Conservation (phyloP, 2,888 invertebrate species). For the Tethea ocularis region DNA sequence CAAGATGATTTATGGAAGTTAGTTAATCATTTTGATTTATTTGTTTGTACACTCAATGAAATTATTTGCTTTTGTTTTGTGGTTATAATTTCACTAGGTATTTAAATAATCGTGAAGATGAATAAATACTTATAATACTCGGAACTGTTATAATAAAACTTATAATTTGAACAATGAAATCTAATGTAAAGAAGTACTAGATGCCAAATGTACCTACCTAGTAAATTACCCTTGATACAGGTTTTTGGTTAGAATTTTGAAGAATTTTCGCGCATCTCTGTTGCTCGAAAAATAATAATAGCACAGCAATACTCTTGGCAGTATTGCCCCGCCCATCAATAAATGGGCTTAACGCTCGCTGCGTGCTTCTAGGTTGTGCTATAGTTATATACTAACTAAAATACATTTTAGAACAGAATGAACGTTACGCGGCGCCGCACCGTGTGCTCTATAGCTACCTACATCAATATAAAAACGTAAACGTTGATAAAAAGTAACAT, state of each 20-base stretch:
- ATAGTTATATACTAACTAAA: too few relatives aligned
- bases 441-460: too few relatives aligned
- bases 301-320: too few relatives aligned
- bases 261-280: too few relatives aligned
- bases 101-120: background rate
- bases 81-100: too few relatives aligned
- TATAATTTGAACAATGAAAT: background rate
- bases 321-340: too few relatives aligned
- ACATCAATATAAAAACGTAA: too few relatives aligned
- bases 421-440: too few relatives aligned
- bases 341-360: too few relatives aligned
- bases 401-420: background rate
- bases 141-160: background rate
- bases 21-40: background rate
- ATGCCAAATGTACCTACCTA: background rate
- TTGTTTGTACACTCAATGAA: background rate
- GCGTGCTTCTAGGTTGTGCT: background rate
- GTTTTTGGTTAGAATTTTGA: background rate
- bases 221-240: background rate
- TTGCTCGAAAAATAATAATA: too few relatives aligned
- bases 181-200: background rate
- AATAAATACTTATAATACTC: background rate
- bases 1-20: background rate
- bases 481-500: slow-evolving; percentile 7
- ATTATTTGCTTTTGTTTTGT: background rate